phyloP scores from a whole-genome alignment of 2,888 invertebrate genomes.

The Cryptocephalus primarius region DNA sequence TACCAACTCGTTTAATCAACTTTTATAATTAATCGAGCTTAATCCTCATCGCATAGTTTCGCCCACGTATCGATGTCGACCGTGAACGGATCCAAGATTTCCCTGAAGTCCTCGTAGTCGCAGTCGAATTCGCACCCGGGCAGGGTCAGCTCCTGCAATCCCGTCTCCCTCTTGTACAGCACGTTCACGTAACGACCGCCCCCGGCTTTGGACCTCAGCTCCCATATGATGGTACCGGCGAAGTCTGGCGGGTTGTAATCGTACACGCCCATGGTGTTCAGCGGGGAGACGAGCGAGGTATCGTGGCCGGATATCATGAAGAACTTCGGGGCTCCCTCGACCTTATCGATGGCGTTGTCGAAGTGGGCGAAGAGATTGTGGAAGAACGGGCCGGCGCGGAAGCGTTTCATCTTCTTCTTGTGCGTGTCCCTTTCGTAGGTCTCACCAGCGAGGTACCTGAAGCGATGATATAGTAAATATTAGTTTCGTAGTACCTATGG shows the following conservation, averaged over 20 bases:
- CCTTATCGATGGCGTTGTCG: constrained; percentile 21
- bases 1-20: too few relatives aligned
- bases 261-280: constrained; percentile 61
- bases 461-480: too few relatives aligned
- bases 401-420: constrained; percentile 37
- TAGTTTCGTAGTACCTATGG: too few relatives aligned
- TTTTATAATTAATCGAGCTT: too few relatives aligned
- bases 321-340: constrained; percentile 40
- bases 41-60: constrained; percentile 43
- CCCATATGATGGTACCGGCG: constrained; percentile 57
- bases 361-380: constrained; percentile 57
- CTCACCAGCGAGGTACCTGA: too few relatives aligned
- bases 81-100: constrained; percentile 47
- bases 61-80: constrained; percentile 48
- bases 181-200: constrained; percentile 21
- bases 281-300: constrained; percentile 59
- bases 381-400: constrained; percentile 53
- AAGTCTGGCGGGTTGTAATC: constrained; percentile 57
- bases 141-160: constrained; percentile 47
- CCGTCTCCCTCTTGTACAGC: constrained; percentile 51
- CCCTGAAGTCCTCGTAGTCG: constrained; percentile 45
- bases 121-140: constrained; percentile 57
- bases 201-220: constrained; percentile 42
- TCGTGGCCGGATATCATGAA: constrained; percentile 74
- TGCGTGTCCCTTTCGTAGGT: too few relatives aligned